Conservation (phyloP, 2,113 vertebrate species). For the Polypterus senegalus region DNA sequence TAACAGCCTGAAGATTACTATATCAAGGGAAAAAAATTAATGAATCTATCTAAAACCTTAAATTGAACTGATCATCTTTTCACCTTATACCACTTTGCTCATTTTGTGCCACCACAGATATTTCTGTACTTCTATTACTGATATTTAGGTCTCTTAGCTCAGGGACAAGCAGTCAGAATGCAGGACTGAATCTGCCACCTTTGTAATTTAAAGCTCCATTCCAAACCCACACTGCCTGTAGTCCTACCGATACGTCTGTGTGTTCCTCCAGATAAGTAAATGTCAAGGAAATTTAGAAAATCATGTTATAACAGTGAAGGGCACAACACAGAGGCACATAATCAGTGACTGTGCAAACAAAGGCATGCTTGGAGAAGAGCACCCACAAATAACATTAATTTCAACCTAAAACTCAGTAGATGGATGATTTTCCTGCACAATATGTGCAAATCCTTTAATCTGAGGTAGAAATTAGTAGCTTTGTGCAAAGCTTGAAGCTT, state of each 20-base stretch:
- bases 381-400: not conserved
- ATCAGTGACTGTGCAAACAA: not conserved
- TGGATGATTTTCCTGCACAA: not conserved
- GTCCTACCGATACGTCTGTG: not conserved
- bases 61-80: too few relatives aligned
- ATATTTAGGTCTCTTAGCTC: too few relatives aligned
- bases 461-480: not conserved
- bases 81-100: too few relatives aligned
- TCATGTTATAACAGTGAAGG: conserved; percentile 15
- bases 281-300: conserved; percentile 16
- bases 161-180: too few relatives aligned
- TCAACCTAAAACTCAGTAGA: not conserved
- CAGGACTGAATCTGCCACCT: too few relatives aligned
- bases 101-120: too few relatives aligned
- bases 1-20: too few relatives aligned
- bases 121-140: too few relatives aligned
- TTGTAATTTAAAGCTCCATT: too few relatives aligned
- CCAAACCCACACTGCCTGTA: too few relatives aligned
- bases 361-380: not conserved
- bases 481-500: not conserved
- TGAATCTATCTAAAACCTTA: too few relatives aligned
- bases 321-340: not conserved
- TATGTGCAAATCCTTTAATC: not conserved
- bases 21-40: too few relatives aligned
- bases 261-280: conserved; percentile 21